Evolutionary conservation across 2,113 vertebrate genomes (phyloP), one percentile per base, ranked within the genome.

Genomic region (Phainopepla nitens): DNA sequence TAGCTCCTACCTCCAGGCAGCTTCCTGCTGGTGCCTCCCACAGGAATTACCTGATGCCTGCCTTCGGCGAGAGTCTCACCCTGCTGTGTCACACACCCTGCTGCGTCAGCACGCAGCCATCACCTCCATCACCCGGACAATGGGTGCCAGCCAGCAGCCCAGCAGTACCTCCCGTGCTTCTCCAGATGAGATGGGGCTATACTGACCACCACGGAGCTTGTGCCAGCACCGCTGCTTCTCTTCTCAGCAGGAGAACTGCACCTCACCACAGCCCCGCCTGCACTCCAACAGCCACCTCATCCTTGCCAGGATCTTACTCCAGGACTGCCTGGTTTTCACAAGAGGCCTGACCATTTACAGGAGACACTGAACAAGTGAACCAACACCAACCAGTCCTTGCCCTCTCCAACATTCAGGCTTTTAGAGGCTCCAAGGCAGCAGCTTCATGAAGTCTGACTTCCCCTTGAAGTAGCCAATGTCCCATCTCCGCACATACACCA

Each of bases 141-240:
- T 1, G 5, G 23, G 28, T 28, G 45, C 53, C 60, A 50, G 33
- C 41, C 56, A 35, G 44, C 39, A 70, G 27, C 1, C 1, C 81
- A 47, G 29, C 1, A 4, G 44, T 13, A 23, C 23, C n/a, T 69
- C 39, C 24, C 2, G 4, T 8, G 16, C 58, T 39, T 31, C 54
- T 69, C 62, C 45, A 28, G 15, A 15, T 28, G 39, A 73, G 17
- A 11, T n/a, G 29, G 7, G 41, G n/a, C 73, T 33, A 3, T 2
- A 20, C 0, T 21, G 45, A 77, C 15, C 35, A 83, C 42, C 45
- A 64, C 0, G 0, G 9, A 11, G 19, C 5, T 60, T 7, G 16
- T 23, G 7, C 36, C 44, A 65, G 31, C 24, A 86, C 44, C 33
- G 20, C 27, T 22, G 6, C 62, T 44, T 29, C 49, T 60, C 66